phyloP scores from a whole-genome alignment of 2,797 vertebrate species.

The Odontamblyopus rebecca region DNA sequence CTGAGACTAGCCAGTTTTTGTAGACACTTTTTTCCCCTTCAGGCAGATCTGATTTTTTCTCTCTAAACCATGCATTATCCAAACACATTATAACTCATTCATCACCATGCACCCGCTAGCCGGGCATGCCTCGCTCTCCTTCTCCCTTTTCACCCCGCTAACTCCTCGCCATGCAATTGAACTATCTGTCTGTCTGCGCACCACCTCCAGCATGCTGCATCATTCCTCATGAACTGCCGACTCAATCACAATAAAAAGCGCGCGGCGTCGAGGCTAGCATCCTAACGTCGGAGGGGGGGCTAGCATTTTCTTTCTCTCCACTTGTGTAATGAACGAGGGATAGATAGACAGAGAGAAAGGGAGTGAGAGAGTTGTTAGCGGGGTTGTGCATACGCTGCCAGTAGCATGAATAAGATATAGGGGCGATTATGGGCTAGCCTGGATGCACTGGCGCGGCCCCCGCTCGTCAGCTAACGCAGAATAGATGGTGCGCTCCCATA shows the following conservation, averaged over 20 bases:
- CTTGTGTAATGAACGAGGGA: slow-evolving; percentile 74
- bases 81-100: background rate
- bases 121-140: too few species aligned
- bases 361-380: background rate
- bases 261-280: slow-evolving; percentile 57
- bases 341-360: slow-evolving; percentile 26
- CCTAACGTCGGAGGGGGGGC: slow-evolving; percentile 51
- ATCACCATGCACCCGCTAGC: background rate
- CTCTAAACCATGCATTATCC: background rate
- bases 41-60: background rate
- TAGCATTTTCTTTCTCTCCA: slow-evolving; percentile 31
- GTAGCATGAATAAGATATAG: slow-evolving; percentile 76
- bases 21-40: background rate
- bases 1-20: background rate
- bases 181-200: slow-evolving; percentile 59
- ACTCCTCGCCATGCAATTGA: slow-evolving; percentile 47
- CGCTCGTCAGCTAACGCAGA: slow-evolving; percentile 40
- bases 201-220: slow-evolving; percentile 62
- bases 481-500: slow-evolving; percentile 67
- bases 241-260: slow-evolving; percentile 78
- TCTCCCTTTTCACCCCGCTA: slow-evolving; percentile 20
- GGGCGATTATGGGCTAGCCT: slow-evolving; percentile 44
- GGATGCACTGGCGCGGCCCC: slow-evolving; percentile 39
- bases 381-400: slow-evolving; percentile 65
- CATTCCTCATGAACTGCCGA: slow-evolving; percentile 68